phyloP scores from a whole-genome alignment of 2,113 vertebrate genomes.

The Larimichthys polyactis region DNA sequence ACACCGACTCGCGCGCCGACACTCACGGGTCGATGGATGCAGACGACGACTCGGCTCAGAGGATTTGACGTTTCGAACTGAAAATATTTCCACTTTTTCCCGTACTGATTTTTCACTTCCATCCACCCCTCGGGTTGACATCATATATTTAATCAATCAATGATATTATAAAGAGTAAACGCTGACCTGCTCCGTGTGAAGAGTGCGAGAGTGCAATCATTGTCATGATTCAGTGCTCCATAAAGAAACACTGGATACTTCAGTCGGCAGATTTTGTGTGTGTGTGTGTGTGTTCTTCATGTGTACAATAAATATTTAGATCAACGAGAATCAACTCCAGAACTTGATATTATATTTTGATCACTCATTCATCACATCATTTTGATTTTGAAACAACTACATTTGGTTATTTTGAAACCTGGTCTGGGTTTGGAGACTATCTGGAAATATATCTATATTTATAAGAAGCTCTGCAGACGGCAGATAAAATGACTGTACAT shows the following conservation, averaged over 20 bases:
- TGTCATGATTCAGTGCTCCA: too few species aligned
- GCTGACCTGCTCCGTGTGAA: too few species aligned
- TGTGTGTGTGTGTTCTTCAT: background rate
- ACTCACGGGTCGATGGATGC: background rate
- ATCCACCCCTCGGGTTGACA: background rate
- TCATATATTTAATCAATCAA: background rate
- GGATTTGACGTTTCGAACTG: background rate
- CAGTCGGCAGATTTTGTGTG: too few species aligned
- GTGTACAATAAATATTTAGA: background rate
- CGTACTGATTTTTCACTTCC: background rate
- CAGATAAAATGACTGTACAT: too few species aligned
- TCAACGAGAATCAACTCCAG: background rate
- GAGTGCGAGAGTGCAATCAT: too few species aligned
- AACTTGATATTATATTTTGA: background rate
- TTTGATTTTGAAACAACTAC: too few species aligned
- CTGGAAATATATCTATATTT: too few species aligned
- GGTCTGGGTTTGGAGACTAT: background rate
- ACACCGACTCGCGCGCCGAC: background rate
- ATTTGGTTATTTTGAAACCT: background rate
- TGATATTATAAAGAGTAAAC: too few species aligned
- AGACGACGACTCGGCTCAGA: background rate
- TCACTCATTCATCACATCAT: too few species aligned
- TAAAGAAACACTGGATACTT: too few species aligned
- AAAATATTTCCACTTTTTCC: background rate
- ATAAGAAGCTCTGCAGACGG: too few species aligned